Conservation (phyloP, 2,113 vertebrate genomes). For the Otus sunia region DNA sequence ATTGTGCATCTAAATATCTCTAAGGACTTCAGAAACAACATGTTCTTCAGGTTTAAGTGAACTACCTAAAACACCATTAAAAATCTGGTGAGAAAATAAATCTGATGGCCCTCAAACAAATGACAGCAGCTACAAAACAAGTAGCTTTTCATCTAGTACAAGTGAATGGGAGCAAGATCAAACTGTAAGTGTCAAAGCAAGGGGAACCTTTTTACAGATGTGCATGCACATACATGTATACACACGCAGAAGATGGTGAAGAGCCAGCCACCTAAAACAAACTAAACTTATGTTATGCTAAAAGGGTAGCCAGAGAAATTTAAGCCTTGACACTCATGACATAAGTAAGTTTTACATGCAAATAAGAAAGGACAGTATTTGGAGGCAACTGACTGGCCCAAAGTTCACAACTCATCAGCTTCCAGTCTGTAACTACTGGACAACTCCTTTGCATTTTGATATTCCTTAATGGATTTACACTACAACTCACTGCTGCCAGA, state of each 20-base stretch:
- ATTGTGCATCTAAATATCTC: not conserved
- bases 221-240: rapidly evolving
- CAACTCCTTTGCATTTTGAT: not conserved
- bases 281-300: not conserved
- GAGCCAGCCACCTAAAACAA: rapidly evolving
- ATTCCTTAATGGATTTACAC: not conserved
- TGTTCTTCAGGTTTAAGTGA: not conserved
- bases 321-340: not conserved
- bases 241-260: not conserved
- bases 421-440: not conserved
- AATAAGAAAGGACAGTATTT: not conserved
- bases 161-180: not conserved
- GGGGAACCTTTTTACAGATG: not conserved
- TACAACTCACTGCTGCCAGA: not conserved
- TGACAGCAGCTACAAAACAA: not conserved
- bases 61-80: not conserved
- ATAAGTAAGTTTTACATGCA: not conserved
- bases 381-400: not conserved
- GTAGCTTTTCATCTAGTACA: not conserved
- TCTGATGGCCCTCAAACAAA: not conserved
- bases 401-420: not conserved
- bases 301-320: not conserved
- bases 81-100: not conserved
- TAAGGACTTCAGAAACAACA: not conserved
- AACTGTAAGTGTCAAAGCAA: not conserved